A percentile compares a stretch with the other conserved stretches of the same genome.
phyloP scores from a whole-genome alignment of 2,113 vertebrate species.

The Pionites leucogaster region DNA sequence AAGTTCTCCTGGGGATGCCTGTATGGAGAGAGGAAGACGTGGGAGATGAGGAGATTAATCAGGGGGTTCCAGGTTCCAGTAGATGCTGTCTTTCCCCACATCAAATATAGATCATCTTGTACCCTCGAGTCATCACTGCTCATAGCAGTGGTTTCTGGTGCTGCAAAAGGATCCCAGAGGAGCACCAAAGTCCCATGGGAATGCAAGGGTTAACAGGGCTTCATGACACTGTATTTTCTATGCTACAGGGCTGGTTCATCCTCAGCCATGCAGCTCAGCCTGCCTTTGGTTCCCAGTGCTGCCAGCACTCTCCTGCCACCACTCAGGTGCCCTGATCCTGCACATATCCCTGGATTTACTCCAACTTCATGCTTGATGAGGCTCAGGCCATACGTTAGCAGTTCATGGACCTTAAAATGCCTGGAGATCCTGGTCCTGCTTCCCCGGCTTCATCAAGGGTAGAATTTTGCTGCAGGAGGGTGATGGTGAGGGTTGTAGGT shows the following conservation, averaged over 20 bases:
- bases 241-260: background rate
- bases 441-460: background rate
- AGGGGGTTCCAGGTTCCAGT: background rate
- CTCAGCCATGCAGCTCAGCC: background rate
- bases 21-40: background rate
- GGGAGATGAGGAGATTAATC: background rate
- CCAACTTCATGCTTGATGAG: background rate
- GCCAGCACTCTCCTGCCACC: background rate
- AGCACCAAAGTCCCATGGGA: background rate
- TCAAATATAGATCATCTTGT: background rate
- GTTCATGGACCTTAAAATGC: background rate
- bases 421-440: background rate
- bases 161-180: background rate
- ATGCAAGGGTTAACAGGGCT: background rate
- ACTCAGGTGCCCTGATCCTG: background rate
- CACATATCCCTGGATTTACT: background rate
- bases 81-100: background rate
- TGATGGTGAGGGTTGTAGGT: background rate
- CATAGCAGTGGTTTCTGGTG: accelerated
- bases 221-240: background rate
- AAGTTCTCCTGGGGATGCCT: background rate
- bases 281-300: background rate
- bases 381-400: background rate
- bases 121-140: background rate
- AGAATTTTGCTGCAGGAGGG: background rate